Conservation (phyloP, 1,140 invertebrate genomes). For the Trachymyrmex cornetzi region DNA sequence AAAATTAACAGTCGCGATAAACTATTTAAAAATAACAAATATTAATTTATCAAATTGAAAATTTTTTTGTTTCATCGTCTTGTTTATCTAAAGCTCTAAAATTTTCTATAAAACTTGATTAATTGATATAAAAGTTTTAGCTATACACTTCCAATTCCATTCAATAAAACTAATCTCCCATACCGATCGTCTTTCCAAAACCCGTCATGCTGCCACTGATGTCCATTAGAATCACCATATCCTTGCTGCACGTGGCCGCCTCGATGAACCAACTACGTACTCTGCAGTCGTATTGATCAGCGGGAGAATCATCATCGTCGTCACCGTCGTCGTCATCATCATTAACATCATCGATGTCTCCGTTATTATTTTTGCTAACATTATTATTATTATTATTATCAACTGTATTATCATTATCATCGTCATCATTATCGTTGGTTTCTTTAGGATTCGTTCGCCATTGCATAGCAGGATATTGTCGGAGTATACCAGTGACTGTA, state of each 20-base stretch:
- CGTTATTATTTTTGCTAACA: background rate
- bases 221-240: constrained; percentile 98
- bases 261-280: constrained; percentile 98
- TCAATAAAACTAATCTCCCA: constrained; percentile 65
- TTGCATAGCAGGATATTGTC: constrained; percentile 94
- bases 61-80: background rate
- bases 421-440: constrained; percentile 77
- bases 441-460: constrained; percentile 82
- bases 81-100: background rate
- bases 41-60: constrained; percentile 15
- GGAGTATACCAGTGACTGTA: constrained; percentile 95
- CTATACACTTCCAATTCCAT: background rate
- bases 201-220: constrained; percentile 99
- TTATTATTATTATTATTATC: constrained; percentile 71
- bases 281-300: constrained; percentile 94
- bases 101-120: background rate
- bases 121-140: background rate
- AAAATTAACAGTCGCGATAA: background rate
- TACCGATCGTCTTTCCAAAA: constrained; percentile 91
- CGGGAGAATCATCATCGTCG: constrained; percentile 63
- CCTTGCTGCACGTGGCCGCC: constrained; percentile 98
- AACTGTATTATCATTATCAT: background rate
- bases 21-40: constrained; percentile 18
- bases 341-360: constrained; percentile 74
- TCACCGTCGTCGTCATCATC: constrained; percentile 75